phyloP scores from a whole-genome alignment of 2,113 vertebrate species.

The Onychostruthus taczanowskii region DNA sequence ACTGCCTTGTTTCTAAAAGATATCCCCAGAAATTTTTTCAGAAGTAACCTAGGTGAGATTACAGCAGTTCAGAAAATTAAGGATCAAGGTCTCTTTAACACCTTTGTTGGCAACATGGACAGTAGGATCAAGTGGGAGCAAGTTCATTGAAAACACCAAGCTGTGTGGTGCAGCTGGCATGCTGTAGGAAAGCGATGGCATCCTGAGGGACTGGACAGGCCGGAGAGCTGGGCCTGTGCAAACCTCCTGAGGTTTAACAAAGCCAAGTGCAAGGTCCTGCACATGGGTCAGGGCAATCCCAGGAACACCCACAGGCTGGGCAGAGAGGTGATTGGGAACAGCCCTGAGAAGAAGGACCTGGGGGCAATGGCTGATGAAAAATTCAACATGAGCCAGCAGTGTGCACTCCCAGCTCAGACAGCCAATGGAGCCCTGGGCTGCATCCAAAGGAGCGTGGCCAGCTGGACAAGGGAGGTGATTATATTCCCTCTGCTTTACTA shows the following conservation, averaged over 20 bases:
- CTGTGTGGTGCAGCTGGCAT: accelerated
- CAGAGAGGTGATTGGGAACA: neutral
- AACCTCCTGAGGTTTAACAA: neutral
- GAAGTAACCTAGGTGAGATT: neutral
- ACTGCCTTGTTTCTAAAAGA: neutral
- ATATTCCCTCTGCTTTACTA: neutral
- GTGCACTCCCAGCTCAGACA: accelerated
- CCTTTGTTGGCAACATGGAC: neutral
- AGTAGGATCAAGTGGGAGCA: neutral
- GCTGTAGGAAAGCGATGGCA: neutral
- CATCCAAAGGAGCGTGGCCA: accelerated
- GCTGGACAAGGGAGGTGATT: neutral
- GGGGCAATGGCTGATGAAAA: neutral
- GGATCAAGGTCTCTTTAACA: neutral
- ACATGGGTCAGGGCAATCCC: neutral
- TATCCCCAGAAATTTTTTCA: neutral
- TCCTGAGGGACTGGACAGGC: neutral
- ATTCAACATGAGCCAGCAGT: accelerated
- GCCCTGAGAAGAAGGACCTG: neutral
- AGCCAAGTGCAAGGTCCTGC: too few relatives aligned
- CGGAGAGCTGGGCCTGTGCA: neutral
- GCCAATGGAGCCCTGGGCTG: neutral
- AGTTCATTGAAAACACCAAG: neutral
- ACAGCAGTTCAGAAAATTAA: neutral
- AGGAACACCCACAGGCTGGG: neutral